Evolutionary conservation across 2,113 vertebrate species (phyloP), one percentile per base, ranked within the genome.

Genomic region (Nycticryphes semicollaris): DNA sequence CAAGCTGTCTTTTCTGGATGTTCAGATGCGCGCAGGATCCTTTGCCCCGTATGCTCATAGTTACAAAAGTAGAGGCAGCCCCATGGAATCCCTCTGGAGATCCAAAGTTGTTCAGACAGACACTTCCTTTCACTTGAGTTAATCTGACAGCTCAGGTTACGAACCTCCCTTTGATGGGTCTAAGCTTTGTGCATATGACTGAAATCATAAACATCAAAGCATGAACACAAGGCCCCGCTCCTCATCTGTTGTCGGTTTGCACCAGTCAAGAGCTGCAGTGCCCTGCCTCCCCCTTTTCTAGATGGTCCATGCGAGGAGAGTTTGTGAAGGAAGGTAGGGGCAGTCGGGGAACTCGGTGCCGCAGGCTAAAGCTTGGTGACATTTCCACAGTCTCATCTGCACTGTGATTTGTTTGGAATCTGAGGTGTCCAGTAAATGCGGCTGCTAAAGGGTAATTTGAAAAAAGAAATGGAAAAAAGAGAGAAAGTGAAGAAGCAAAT

Each of bases 171-270:
- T 90, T 96, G 96, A 98, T 94, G 91, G 33, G 33, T 80, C 89
- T 97, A 89, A 96, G 93, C 85, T 95, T 77, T 91, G 89, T 94
- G 72, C 94, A 89, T 87, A 80, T 94, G 97, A 92, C 97, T 3
- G 1, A 95, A 96, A 63, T 74, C 67, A 93, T 98, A 97, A 97
- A 90, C 53, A 92, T 98, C 96, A 97, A 95, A 87, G 60, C 76
- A 77, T 0, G 5, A 79, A 39, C 78, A 80, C 20, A 20, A 93
- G 76, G 80, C 79, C 51, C 60, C 95, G 92, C 56, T 93, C 84
- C 88, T 91, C 78, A 35, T 94, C 79, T 91, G 37, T 30, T 95
- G 73, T 86, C 28, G 0, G 39, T 90, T 94, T 95, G 73, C 37
- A 41, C 60, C 68, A 76, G 53, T 53, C 27, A 33, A n/a, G 39